Base-by-base conservation (phyloP, 2,888 invertebrate genomes). In the Netelia melanura region DNA sequence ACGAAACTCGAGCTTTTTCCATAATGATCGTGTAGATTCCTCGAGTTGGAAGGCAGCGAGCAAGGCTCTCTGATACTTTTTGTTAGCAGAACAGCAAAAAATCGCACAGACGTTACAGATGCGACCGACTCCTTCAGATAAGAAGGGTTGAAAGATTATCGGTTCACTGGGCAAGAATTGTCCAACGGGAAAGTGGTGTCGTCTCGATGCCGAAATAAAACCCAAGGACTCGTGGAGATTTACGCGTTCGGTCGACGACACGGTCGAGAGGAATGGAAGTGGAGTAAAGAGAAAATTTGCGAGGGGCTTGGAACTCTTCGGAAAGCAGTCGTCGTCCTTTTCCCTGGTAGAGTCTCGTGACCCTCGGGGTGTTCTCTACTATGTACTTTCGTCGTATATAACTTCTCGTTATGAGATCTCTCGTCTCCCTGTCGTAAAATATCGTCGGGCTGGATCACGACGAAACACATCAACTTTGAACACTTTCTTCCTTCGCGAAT, bases 221-320 rank as follows among this genome's bases (percentile, higher is more conserved):
- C 76, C 75, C 54, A n/a, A 61, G 52, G 76, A 48, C 70, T 71
- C 25, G 62, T 58, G 64, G 9, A 14, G 52, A 75, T 68, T 75
- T 68, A 61, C 8, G 11, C 44, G 23, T 21, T 25, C 25, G 14
- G 14, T 61, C 10, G 23, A 25, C 6, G n/a, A 65, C 23, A 65
- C 44, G 17, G n/a, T 21, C 43, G n/a, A 48, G 38, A 56, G 14
- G 14, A 54, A 1, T 21, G 21, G 9, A 10, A 25, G 30, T 30
- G 14, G 71, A 71, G 10, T 58, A 23, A n/a, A 0, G 68, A 74
- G 21, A 44, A 74, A 74, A 52, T 70, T 76, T 17, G 17, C 52
- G 30, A 56, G 43, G 17, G 68, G 9, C 44, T 17, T 17, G 43
- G 43, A 54, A 43, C 43, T 56, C 5, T 64, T 43, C 38, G 44